Conservation (phyloP, 2,113 vertebrate species). For the Oophaga pumilio region DNA sequence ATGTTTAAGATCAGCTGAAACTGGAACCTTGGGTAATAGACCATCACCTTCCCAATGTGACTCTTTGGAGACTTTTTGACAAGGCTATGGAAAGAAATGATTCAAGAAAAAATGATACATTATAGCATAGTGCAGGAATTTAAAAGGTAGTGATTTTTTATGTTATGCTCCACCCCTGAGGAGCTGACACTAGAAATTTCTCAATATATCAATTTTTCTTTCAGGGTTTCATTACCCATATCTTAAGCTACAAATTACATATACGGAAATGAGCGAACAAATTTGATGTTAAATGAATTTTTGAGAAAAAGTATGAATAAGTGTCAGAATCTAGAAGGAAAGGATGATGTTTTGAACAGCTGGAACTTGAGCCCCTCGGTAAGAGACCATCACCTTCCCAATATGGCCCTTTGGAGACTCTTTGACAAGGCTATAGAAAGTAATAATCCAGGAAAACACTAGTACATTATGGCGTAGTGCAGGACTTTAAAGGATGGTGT, state of each 20-base stretch:
- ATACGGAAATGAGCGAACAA: too few species aligned
- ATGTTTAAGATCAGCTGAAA: constrained; percentile 6
- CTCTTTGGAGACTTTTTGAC: constrained; percentile 64
- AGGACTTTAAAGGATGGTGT: too few species aligned
- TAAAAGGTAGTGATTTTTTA: too few species aligned
- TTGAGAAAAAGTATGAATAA: too few species aligned
- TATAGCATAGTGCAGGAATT: too few species aligned
- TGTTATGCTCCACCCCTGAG: too few species aligned
- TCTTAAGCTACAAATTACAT: too few species aligned
- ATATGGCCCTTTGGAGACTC: constrained; percentile 67
- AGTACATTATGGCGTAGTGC: too few species aligned
- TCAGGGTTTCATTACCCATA: too few species aligned
- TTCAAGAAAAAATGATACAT: too few species aligned
- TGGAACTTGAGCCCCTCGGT: constrained; percentile 20
- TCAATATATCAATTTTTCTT: too few species aligned
- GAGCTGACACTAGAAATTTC: too few species aligned
- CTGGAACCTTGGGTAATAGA: constrained; percentile 18
- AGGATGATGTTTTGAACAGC: neutral
- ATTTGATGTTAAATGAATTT: neutral
- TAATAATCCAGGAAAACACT: constrained; percentile 46
- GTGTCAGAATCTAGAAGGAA: neutral
- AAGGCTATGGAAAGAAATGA: constrained; percentile 67
- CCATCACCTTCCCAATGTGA: constrained; percentile 62
- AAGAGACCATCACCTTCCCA: constrained; percentile 48
- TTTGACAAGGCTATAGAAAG: constrained; percentile 64